Evolutionary conservation across 2,888 invertebrate species (phyloP).

Genomic region (Hypsopygia costalis): DNA sequence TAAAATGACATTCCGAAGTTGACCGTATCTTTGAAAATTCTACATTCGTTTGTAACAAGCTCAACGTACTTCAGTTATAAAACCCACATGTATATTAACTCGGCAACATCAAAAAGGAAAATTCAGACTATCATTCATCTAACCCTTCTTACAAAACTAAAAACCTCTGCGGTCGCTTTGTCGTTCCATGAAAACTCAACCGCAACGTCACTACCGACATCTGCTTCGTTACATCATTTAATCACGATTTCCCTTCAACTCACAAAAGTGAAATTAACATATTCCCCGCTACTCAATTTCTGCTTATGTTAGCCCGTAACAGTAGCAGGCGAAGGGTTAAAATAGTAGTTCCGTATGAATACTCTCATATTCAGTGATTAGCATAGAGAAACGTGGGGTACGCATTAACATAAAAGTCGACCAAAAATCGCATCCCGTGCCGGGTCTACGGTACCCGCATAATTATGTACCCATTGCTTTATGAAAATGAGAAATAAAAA

Average conservation of each 20-base stretch:
- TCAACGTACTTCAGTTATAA: not conserved
- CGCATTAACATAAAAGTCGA: conserved; percentile 63
- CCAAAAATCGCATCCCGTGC: conserved; percentile 56
- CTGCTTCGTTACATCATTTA: conserved; percentile 20
- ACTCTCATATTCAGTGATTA: conserved; percentile 54
- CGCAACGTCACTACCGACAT: not conserved
- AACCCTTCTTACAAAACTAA: conserved; percentile 5
- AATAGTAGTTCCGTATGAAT: conserved; percentile 52
- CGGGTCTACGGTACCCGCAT: conserved; percentile 44
- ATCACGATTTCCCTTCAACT: conserved; percentile 28
- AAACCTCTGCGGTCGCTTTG: conserved; percentile 7
- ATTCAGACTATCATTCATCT: not conserved
- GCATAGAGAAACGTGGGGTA: conserved; percentile 47
- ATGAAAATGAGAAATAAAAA: conserved; percentile 62
- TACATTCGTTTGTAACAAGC: not conserved
- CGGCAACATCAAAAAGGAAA: not conserved
- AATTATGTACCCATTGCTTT: conserved; percentile 56
- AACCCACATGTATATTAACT: not conserved
- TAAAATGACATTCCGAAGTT: too few species aligned
- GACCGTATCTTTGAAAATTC: too few species aligned
- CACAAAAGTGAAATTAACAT: conserved; percentile 31
- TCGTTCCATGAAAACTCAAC: not conserved
- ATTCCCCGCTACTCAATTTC: conserved; percentile 22
- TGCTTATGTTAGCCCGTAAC: conserved; percentile 22
- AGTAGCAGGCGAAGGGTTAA: conserved; percentile 30